These are phyloP conservation scores for Bostrychus sinensis DNA, from an alignment of 2,113 vertebrate genomes.

Conservation along the genomic window DNA sequence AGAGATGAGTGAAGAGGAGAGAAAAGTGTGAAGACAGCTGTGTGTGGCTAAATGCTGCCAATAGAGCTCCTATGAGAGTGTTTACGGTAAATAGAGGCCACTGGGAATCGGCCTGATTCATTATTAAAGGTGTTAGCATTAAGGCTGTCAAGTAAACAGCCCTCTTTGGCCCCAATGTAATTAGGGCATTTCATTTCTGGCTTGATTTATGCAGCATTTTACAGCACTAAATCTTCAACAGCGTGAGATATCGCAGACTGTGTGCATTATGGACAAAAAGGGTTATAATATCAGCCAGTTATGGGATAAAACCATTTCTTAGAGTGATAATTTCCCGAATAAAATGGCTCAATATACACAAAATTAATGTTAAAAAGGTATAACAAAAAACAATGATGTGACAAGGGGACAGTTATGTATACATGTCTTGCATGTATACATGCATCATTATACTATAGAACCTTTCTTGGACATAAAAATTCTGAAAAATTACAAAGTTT, in stretches of 20 bases:
- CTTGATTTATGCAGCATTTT: slow-evolving; percentile 63
- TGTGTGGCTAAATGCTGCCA: slow-evolving; percentile 33
- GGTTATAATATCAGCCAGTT: slow-evolving; percentile 6
- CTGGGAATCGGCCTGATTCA: slow-evolving; percentile 46
- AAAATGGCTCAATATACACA: not conserved
- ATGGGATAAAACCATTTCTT: slow-evolving; percentile 1
- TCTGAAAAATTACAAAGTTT: slow-evolving; percentile 44
- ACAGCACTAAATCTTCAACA: slow-evolving; percentile 28
- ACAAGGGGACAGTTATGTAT: too few relatives aligned
- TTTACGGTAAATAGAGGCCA: slow-evolving; percentile 38
- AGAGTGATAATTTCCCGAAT: slow-evolving; percentile 1
- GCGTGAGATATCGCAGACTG: slow-evolving; percentile 21
- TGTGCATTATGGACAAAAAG: slow-evolving; percentile 31
- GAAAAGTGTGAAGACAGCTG: slow-evolving; percentile 22
- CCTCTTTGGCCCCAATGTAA: slow-evolving; percentile 62
- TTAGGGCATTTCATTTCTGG: slow-evolving; percentile 56
- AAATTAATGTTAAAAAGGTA: too few relatives aligned
- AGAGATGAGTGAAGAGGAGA: slow-evolving; percentile 24
- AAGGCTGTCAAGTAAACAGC: slow-evolving; percentile 58
- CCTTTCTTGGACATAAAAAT: slow-evolving; percentile 45
- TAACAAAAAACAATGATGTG: too few relatives aligned
- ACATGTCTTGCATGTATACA: too few relatives aligned
- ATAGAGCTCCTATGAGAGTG: slow-evolving; percentile 27
- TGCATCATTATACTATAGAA: slow-evolving; percentile 44
- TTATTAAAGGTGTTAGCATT: slow-evolving; percentile 69